These are phyloP conservation scores for Agrotis segetum DNA, from an alignment of 2,888 invertebrate genomes.

Conservation along the genomic window DNA sequence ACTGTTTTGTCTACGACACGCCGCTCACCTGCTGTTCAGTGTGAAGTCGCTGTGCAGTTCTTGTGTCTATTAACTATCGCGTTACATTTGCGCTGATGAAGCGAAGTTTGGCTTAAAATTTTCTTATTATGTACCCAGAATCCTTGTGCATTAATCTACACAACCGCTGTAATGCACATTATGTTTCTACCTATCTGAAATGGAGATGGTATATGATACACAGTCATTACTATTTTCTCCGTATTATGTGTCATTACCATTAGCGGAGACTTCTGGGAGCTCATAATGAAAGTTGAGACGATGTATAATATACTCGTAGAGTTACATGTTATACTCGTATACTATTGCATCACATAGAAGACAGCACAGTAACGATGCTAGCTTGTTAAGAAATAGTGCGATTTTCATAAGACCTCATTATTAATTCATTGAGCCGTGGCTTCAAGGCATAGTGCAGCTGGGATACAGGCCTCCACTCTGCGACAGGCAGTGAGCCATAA, in stretches of 20 bases:
- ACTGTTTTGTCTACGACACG: too few species aligned
- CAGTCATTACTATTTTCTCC: slow-evolving; percentile 40
- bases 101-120: neutral
- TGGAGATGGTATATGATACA: slow-evolving; percentile 10
- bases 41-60: too few species aligned
- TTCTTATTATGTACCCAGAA: neutral
- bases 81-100: neutral
- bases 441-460: slow-evolving; percentile 15
- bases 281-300: slow-evolving; percentile 38
- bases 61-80: too few species aligned
- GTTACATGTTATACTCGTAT: slow-evolving; percentile 25
- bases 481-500: too few species aligned
- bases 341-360: slow-evolving; percentile 36
- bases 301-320: slow-evolving; percentile 7
- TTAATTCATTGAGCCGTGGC: slow-evolving; percentile 24
- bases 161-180: neutral
- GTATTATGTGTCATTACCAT: slow-evolving; percentile 34
- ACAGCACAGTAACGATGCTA: slow-evolving; percentile 14
- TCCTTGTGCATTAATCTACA: neutral
- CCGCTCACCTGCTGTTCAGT: too few species aligned
- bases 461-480: too few species aligned
- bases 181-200: slow-evolving; percentile 14
- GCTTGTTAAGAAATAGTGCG: slow-evolving; percentile 38
- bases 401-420: slow-evolving; percentile 46
- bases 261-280: slow-evolving; percentile 15